Evolutionary conservation across 1,140 invertebrate genomes (phyloP).

Genomic region (Ostrea edulis): DNA sequence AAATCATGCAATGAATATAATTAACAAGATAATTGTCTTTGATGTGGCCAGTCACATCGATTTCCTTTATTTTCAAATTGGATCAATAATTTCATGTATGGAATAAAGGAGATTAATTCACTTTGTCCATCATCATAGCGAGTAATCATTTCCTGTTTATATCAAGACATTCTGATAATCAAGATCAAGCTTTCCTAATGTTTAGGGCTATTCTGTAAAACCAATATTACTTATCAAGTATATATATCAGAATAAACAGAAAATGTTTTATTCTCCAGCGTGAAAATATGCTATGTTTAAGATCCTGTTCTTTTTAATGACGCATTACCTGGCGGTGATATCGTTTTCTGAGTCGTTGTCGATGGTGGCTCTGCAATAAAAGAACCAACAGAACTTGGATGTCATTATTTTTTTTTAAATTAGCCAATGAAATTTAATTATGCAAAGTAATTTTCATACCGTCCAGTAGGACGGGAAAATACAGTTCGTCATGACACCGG

Average conservation of each 20-base stretch:
- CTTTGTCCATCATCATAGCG: neutral
- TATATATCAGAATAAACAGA: neutral
- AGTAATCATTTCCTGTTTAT: neutral
- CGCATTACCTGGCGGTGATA: neutral
- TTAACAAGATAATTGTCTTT: neutral
- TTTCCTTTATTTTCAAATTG: neutral
- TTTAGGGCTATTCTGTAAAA: neutral
- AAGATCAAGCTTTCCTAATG: no score
- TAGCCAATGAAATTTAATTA: neutral
- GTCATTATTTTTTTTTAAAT: neutral
- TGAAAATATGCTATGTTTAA: neutral
- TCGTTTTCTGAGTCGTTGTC: conserved; percentile 24
- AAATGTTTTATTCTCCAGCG: neutral
- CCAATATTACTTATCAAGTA: conserved; percentile 11
- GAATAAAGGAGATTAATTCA: neutral
- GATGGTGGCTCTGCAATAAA: neutral
- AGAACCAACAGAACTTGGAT: neutral
- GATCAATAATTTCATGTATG: neutral
- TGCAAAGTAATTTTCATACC: neutral
- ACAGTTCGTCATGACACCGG: neutral
- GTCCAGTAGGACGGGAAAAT: neutral
- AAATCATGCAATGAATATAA: neutral
- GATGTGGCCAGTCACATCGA: neutral
- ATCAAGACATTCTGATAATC: neutral
- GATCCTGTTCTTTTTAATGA: neutral